A percentile compares a stretch with the other conserved stretches of the same genome.
Conservation (phyloP, 2,888 invertebrate species). For the Drosophila tripunctata region DNA sequence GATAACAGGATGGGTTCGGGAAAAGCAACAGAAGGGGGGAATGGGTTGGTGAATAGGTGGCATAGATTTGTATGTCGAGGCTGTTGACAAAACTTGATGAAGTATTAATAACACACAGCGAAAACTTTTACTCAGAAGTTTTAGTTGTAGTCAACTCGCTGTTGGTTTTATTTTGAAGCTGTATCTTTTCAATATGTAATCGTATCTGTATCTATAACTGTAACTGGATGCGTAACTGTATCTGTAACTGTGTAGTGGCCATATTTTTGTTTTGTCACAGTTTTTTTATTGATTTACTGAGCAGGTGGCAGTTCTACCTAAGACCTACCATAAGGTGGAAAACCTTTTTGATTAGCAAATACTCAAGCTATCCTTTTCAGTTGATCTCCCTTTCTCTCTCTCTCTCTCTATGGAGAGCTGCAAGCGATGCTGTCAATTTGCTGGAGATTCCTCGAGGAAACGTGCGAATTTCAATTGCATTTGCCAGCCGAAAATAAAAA, state of each 20-base stretch:
- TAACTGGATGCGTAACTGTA: not conserved
- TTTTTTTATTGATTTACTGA: constrained; percentile 16
- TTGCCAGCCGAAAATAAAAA: not conserved
- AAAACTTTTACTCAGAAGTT: constrained; percentile 46
- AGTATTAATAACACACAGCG: constrained; percentile 68
- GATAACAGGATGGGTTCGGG: not conserved
- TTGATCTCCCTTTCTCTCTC: not conserved
- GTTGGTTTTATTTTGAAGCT: not conserved
- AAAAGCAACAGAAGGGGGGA: not conserved
- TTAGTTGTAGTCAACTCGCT: constrained; percentile 10
- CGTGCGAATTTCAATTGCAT: constrained; percentile 47
- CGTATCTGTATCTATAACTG: not conserved
- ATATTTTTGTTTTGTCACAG: constrained; percentile 36
- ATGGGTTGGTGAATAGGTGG: constrained; percentile 22
- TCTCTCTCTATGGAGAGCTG: not conserved
- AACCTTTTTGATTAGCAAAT: not conserved
- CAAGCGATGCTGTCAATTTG: constrained; percentile 24
- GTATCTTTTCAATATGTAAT: not conserved
- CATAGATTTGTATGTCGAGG: constrained; percentile 40
- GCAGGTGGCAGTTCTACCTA: constrained; percentile 14
- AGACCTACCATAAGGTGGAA: not conserved
- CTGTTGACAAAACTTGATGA: constrained; percentile 62
- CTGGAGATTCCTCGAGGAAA: constrained; percentile 19
- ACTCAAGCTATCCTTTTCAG: not conserved
- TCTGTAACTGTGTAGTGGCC: constrained; percentile 15